phyloP scores from a whole-genome alignment of 1,140 invertebrate species.

The Caenorhabditis brenneri region DNA sequence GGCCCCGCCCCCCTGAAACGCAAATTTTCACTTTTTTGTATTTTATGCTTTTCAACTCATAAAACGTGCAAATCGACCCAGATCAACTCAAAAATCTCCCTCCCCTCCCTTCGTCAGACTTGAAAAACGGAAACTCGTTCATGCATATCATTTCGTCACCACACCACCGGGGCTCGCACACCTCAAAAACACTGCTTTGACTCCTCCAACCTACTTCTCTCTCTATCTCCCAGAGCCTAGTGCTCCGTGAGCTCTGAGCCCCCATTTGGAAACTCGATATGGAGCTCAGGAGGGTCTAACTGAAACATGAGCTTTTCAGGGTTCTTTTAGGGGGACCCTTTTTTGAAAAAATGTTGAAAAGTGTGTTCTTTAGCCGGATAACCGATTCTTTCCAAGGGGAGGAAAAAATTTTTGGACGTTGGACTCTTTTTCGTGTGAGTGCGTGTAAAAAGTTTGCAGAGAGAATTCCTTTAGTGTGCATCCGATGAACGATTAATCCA shows the following conservation, averaged over 20 bases:
- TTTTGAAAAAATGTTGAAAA: neutral
- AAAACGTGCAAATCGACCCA: too few species aligned
- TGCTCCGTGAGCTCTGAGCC: too few species aligned
- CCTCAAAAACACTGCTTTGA: neutral
- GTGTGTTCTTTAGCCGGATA: neutral
- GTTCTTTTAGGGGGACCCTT: neutral
- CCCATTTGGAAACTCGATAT: neutral
- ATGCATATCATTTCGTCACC: too few species aligned
- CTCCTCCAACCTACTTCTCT: neutral
- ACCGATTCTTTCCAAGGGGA: neutral
- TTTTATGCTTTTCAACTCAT: too few species aligned
- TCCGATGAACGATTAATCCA: slow-evolving; percentile 32
- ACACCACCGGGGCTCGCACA: neutral
- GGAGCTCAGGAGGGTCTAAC: neutral
- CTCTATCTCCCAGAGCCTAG: neutral
- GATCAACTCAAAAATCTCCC: too few species aligned
- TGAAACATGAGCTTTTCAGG: neutral
- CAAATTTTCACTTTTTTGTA: too few species aligned
- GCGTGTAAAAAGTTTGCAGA: neutral
- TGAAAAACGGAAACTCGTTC: too few species aligned
- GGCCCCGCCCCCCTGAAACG: too few species aligned
- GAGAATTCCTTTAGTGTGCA: neutral
- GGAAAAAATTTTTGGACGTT: neutral
- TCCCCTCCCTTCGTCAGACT: too few species aligned
- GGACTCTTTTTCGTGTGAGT: neutral